Evolutionary conservation across 2,888 invertebrate species (phyloP).

Genomic region (Orthonevra nobilis): DNA sequence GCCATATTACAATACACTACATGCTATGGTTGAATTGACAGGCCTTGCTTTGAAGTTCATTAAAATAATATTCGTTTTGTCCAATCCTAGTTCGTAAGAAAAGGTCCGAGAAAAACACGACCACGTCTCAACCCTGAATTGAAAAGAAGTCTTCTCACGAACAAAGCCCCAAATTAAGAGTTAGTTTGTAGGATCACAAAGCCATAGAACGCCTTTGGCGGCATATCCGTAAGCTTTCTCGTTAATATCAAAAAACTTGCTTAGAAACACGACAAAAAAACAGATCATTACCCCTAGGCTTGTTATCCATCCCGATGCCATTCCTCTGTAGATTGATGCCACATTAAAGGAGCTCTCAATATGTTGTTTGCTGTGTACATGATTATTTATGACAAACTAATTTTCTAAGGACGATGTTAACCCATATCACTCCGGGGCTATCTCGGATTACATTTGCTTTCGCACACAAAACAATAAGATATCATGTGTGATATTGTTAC

Average conservation of each 20-base stretch:
- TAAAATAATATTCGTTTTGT: too few relatives aligned
- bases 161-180: too few relatives aligned
- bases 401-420: slow-evolving; percentile 49
- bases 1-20: too few relatives aligned
- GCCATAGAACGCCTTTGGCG: too few relatives aligned
- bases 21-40: too few relatives aligned
- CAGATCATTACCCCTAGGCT: slow-evolving; percentile 37
- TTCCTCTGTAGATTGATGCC: slow-evolving; percentile 49
- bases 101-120: too few relatives aligned
- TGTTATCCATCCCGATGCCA: slow-evolving; percentile 16
- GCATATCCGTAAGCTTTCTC: too few relatives aligned
- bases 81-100: too few relatives aligned
- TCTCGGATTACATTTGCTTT: slow-evolving; percentile 33
- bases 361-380: slow-evolving; percentile 33
- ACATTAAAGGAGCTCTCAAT: slow-evolving; percentile 33
- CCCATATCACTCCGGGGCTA: slow-evolving; percentile 39
- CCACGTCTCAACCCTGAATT: too few relatives aligned
- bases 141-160: too few relatives aligned
- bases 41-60: too few relatives aligned
- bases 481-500: background rate
- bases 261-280: slow-evolving; percentile 48
- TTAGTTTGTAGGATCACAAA: too few relatives aligned
- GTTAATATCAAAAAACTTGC: slow-evolving; percentile 63
- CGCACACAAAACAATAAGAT: background rate
- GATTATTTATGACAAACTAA: slow-evolving; percentile 67